Conservation (phyloP, 1,140 invertebrate genomes). For the Sinonovacula constricta region DNA sequence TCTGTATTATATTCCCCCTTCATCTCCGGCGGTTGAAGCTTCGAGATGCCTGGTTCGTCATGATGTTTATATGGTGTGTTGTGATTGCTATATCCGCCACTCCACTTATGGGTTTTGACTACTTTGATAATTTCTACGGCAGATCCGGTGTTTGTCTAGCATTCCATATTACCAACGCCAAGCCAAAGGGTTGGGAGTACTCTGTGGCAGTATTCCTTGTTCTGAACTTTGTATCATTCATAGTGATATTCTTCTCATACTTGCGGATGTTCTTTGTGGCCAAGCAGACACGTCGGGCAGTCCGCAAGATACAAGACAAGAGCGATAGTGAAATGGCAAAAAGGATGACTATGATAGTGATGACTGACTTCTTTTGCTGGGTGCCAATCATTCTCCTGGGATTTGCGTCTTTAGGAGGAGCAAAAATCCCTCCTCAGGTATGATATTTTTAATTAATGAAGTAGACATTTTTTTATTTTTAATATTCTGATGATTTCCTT, state of each 20-base stretch:
- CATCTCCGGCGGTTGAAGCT: conserved; percentile 77
- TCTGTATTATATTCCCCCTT: conserved; percentile 82
- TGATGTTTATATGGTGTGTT: conserved; percentile 79
- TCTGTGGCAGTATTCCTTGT: conserved; percentile 82
- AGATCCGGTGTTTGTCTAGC: conserved; percentile 83
- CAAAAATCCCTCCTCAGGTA: conserved; percentile 79
- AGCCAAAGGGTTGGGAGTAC: conserved; percentile 83
- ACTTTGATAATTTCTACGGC: conserved; percentile 82
- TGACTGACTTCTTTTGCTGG: conserved; percentile 82
- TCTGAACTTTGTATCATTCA: conserved; percentile 80
- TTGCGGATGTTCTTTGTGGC: conserved; percentile 82
- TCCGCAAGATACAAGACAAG: conserved; percentile 72
- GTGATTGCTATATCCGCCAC: conserved; percentile 79
- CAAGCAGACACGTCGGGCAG: conserved; percentile 79
- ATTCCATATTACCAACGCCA: conserved; percentile 81
- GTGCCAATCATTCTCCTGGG: conserved; percentile 81
- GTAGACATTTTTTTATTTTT: too few species aligned
- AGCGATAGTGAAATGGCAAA: conserved; percentile 81
- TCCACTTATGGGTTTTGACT: conserved; percentile 79
- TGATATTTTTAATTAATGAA: too few species aligned
- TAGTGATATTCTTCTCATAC: conserved; percentile 81
- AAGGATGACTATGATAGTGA: conserved; percentile 81
- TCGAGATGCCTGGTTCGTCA: conserved; percentile 77
- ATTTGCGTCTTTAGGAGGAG: conserved; percentile 79
- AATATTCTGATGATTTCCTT: too few species aligned